Evolutionary conservation across 2,797 vertebrate genomes (phyloP).

Genomic region (Garrulus glandarius): DNA sequence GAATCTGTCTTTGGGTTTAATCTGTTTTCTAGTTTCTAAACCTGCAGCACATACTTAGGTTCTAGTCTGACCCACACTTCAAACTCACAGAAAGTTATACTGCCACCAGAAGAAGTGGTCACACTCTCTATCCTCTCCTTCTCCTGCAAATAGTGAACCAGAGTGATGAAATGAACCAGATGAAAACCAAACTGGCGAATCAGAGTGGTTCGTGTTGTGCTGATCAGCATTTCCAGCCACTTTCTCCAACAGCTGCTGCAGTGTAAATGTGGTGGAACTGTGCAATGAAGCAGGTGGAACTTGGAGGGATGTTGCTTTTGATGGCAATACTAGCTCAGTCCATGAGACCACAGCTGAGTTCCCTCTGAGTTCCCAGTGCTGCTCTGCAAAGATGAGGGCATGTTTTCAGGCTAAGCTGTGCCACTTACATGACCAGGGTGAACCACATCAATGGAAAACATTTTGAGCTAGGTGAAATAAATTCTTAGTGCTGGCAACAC

Average conservation of each 20-base stretch:
- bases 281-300: background rate
- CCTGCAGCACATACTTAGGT: background rate
- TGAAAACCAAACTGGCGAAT: background rate
- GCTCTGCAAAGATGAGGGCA: background rate
- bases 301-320: background rate
- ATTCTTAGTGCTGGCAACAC: background rate
- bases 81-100: background rate
- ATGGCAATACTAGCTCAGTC: background rate
- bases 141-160: background rate
- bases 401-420: background rate
- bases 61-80: background rate
- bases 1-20: background rate
- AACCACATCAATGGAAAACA: background rate
- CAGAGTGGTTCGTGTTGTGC: fast-evolving
- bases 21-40: background rate
- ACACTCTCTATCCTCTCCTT: background rate
- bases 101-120: background rate
- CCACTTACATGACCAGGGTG: background rate
- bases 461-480: background rate
- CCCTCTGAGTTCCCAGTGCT: background rate
- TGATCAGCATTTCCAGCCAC: background rate
- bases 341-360: background rate
- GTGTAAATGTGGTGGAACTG: background rate
- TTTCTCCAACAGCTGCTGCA: background rate
- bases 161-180: background rate